Evolutionary conservation across 2,797 vertebrate genomes (phyloP), one percentile per base, ranked within the genome.

Genomic region (Clamator glandarius): DNA sequence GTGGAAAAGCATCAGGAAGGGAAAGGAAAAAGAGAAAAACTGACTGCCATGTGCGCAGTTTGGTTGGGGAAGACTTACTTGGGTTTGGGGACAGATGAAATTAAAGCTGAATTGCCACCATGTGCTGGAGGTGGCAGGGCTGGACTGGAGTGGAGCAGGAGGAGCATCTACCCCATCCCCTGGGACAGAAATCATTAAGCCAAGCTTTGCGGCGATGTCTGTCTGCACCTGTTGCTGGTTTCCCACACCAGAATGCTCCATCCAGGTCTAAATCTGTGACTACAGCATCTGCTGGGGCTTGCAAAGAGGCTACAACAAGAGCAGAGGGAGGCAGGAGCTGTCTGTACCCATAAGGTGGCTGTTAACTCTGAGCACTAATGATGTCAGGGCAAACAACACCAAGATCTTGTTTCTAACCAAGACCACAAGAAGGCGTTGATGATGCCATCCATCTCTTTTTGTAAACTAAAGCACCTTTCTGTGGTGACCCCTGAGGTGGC

Each of bases 351-450:
- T 25, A 5, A 6, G 29, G 42, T 42, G 69, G 42, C 24, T 55
- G 74, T 55, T 87, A 17, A 85, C 55, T 68, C 90, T 87, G 90
- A 67, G 84, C 55, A 25, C n/a, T 85, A 90, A 88, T 31, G 80
- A 54, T 44, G 46, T 29, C 66, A 23, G n/a, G 54, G 33, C 35
- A 39, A 24, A 57, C 5, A 44, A 31, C 57, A 41, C 41, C 35
- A 41, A 20, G 28, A 52, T 41, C 54, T 57, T 18, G 10, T 31
- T 89, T 80, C 63, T 41, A 48, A 16, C 13, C 23, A 11, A 8
- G 51, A 35, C 8, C 35, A 35, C 35, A 35, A 35, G 35, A 48
- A 76, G 41, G 29, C 48, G 8, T 2, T 35, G 6, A 14, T 3
- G 31, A 11, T 17, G 7, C 13, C 52, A 70, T 13, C 67, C 1